These are phyloP conservation scores for Salvator merianae DNA, from an alignment of 2,113 vertebrate genomes.

Conservation along the genomic window DNA sequence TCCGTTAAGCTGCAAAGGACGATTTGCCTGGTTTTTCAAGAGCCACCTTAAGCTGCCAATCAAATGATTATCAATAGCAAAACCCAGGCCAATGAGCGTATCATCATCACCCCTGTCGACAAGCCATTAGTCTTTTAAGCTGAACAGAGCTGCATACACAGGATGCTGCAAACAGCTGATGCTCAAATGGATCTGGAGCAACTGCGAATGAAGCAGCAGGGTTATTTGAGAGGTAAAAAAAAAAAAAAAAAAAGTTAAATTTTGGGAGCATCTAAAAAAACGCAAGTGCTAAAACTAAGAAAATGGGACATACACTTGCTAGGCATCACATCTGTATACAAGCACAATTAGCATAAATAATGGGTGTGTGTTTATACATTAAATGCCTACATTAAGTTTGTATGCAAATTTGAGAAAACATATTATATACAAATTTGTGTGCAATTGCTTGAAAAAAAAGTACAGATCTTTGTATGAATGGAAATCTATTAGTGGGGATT, in stretches of 20 bases:
- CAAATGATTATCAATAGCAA: neutral
- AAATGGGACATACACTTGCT: neutral
- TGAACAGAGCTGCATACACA: neutral
- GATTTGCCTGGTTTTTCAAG: neutral
- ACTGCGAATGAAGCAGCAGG: neutral
- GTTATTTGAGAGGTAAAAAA: neutral
- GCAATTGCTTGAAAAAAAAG: too few relatives aligned
- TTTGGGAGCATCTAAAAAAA: neutral
- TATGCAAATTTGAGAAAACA: too few relatives aligned
- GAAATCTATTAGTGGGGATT: neutral
- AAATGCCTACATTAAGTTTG: too few relatives aligned
- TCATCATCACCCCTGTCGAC: neutral
- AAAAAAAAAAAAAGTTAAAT: neutral
- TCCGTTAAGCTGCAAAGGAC: conserved; percentile 27
- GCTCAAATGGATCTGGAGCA: neutral
- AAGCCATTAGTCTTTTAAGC: neutral
- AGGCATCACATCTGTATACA: neutral
- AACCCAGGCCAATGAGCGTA: neutral
- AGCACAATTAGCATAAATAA: too few relatives aligned
- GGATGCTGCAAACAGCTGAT: neutral
- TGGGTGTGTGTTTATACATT: too few relatives aligned
- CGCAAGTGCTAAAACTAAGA: neutral
- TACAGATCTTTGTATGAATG: neutral
- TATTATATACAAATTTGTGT: too few relatives aligned
- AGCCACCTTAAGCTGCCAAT: neutral